Conservation (phyloP, 2,888 invertebrate species). For the Macrophya alboannulata region DNA sequence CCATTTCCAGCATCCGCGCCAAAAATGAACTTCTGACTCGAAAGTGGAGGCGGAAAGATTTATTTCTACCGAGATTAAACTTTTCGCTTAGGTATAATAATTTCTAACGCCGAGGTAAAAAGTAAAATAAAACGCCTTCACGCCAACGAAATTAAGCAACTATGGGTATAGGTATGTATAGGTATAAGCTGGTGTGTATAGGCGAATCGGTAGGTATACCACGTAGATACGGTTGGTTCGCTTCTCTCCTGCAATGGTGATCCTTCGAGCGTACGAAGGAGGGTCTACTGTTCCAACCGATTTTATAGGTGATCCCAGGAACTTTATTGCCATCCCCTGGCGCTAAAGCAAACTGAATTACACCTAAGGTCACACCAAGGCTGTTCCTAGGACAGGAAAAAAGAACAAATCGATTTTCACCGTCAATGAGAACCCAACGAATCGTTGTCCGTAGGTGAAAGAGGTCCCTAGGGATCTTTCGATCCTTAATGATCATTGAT, state of each 20-base stretch:
- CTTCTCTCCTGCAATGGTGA: constrained; percentile 27
- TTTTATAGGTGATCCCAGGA: constrained; percentile 64
- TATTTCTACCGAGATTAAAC: constrained; percentile 46
- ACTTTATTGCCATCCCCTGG: constrained; percentile 73
- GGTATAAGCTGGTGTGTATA: background rate
- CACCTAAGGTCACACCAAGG: constrained; percentile 63
- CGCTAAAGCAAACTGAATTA: constrained; percentile 75
- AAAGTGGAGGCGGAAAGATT: constrained; percentile 29
- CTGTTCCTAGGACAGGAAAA: constrained; percentile 24
- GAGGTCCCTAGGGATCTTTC: constrained; percentile 42
- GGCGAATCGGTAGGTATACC: constrained; percentile 18
- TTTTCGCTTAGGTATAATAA: constrained; percentile 36
- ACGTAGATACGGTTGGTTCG: constrained; percentile 23
- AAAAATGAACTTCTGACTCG: constrained; percentile 21
- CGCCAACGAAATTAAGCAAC: constrained; percentile 47
- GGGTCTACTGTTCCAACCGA: constrained; percentile 47
- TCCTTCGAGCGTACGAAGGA: constrained; percentile 46
- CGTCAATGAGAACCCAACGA: constrained; percentile 42
- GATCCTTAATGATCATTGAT: constrained; percentile 53
- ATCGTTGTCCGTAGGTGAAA: constrained; percentile 38
- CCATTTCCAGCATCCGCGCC: constrained; percentile 44
- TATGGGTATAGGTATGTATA: background rate
- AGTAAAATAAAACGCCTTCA: constrained; percentile 30
- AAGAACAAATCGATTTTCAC: constrained; percentile 46
- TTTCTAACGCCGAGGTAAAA: constrained; percentile 45